phyloP scores from a whole-genome alignment of 2,113 vertebrate genomes.

The Pedetes capensis region DNA sequence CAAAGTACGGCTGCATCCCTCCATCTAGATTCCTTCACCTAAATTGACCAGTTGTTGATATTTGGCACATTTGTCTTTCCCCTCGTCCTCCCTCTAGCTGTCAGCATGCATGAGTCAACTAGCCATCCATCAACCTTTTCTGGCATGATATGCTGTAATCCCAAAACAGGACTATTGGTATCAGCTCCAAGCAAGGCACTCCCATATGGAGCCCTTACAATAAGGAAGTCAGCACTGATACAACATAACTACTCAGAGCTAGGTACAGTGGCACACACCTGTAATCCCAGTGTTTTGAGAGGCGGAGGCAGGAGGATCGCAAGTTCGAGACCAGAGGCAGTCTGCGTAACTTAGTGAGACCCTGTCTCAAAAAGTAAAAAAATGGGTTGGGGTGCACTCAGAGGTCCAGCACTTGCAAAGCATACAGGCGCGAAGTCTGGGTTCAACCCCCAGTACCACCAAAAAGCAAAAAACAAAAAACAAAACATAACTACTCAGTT shows the following conservation, averaged over 20 bases:
- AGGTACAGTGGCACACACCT: no score
- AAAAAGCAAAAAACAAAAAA: no score
- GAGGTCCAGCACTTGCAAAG: no score
- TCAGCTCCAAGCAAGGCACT: not conserved
- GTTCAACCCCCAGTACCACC: no score
- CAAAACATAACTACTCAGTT: not conserved
- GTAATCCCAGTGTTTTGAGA: no score
- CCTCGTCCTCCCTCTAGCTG: not conserved
- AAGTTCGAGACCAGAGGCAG: no score
- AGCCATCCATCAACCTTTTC: not conserved
- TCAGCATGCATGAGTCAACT: not conserved
- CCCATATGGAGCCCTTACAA: not conserved
- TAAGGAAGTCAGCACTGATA: not conserved
- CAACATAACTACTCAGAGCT: not conserved
- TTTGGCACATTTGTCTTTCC: not conserved
- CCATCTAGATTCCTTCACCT: not conserved
- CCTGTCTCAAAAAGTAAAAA: no score
- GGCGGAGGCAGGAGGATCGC: no score
- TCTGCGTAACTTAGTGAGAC: no score
- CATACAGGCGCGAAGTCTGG: no score
- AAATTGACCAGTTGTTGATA: not conserved
- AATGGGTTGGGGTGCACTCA: no score
- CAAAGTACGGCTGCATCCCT: not conserved
- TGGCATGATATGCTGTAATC: not conserved
- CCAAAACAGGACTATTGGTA: not conserved